These are phyloP conservation scores for Spodoptera picta DNA, from an alignment of 2,888 invertebrate genomes.

Conservation along the genomic window DNA sequence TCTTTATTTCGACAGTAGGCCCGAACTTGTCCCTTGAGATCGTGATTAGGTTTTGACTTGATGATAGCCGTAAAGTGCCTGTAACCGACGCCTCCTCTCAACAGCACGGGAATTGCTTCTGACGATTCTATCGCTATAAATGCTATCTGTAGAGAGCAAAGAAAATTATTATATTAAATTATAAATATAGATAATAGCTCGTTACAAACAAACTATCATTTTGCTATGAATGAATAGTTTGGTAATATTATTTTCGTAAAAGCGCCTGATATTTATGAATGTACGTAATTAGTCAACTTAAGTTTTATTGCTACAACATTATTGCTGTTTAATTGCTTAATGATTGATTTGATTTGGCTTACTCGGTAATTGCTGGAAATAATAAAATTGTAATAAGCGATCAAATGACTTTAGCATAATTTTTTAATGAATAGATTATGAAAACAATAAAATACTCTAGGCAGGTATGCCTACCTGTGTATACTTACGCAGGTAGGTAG, in stretches of 20 bases:
- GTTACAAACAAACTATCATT: too few relatives aligned
- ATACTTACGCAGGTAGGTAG: too few relatives aligned
- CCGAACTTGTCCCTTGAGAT: slow-evolving; percentile 66
- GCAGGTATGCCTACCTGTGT: too few relatives aligned
- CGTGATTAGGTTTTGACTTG: slow-evolving; percentile 61
- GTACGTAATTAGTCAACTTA: neutral
- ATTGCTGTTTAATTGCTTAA: neutral
- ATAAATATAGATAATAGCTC: too few relatives aligned
- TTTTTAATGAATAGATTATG: neutral
- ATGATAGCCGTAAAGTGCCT: slow-evolving; percentile 67
- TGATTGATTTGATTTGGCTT: slow-evolving; percentile 3
- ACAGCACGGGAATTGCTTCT: slow-evolving; percentile 70
- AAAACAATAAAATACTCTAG: too few relatives aligned
- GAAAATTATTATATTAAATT: neutral
- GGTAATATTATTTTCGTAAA: too few relatives aligned
- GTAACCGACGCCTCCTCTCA: slow-evolving; percentile 77
- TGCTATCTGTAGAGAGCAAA: slow-evolving; percentile 63
- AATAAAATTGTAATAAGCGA: slow-evolving; percentile 12
- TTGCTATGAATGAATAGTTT: neutral
- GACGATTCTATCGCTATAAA: slow-evolving; percentile 73
- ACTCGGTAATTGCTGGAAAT: slow-evolving; percentile 42
- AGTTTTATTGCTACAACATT: slow-evolving; percentile 4
- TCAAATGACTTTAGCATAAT: neutral
- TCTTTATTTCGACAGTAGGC: slow-evolving; percentile 64
- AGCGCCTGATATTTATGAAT: slow-evolving; percentile 6